These are phyloP conservation scores for Clarias gariepinus DNA, from an alignment of 2,113 vertebrate species.

Conservation along the genomic window DNA sequence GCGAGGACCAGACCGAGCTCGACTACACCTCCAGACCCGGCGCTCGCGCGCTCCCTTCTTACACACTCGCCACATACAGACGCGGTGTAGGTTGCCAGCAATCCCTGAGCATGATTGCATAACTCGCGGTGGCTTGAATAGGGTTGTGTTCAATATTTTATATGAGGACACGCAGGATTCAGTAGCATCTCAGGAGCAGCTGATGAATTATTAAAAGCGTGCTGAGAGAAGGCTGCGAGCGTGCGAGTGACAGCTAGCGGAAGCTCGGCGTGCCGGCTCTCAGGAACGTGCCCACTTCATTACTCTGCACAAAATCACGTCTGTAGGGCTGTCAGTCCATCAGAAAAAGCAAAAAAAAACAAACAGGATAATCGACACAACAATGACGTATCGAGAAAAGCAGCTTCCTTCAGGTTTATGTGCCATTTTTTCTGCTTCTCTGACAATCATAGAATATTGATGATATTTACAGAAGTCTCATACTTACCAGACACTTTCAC, in stretches of 20 bases:
- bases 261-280: constrained; percentile 18
- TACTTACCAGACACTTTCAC: background rate
- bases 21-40: background rate
- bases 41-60: background rate
- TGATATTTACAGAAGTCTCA: background rate
- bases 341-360: background rate
- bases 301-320: background rate
- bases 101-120: constrained; percentile 33
- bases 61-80: background rate
- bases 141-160: constrained; percentile 48
- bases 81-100: constrained; percentile 14
- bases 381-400: background rate
- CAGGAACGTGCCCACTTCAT: constrained; percentile 4
- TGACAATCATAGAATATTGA: background rate
- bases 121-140: constrained; percentile 27
- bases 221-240: constrained; percentile 33
- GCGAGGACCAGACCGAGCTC: background rate
- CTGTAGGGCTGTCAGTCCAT: background rate
- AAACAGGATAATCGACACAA: background rate
- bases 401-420: background rate
- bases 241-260: constrained; percentile 33
- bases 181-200: constrained; percentile 25
- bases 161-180: constrained; percentile 32
- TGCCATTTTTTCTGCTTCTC: background rate
- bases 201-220: constrained; percentile 49